Conservation (phyloP, 2,888 invertebrate species). For the Melitaea athalia region DNA sequence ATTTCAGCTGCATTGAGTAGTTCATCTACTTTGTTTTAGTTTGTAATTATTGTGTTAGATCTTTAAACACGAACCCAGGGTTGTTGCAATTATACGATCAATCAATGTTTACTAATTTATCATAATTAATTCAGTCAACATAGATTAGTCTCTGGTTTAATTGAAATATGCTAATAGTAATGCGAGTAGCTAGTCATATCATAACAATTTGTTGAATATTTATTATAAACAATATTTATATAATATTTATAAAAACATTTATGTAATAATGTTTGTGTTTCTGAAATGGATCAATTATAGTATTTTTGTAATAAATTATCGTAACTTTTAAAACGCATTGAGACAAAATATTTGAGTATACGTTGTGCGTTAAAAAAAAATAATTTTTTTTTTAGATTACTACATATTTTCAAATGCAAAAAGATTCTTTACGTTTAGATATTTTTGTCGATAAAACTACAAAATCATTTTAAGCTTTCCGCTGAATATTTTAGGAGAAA, state of each 20-base stretch:
- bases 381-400: too few species aligned
- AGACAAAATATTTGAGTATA: too few species aligned
- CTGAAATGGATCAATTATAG: too few species aligned
- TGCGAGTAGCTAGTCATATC: neutral
- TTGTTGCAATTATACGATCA: conserved; percentile 16
- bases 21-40: neutral
- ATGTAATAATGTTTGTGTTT: too few species aligned
- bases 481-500: conserved; percentile 6
- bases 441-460: neutral
- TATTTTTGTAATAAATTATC: too few species aligned
- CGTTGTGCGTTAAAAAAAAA: too few species aligned
- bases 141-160: conserved; percentile 22
- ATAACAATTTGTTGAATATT: neutral
- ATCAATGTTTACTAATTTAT: conserved; percentile 24
- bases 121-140: conserved; percentile 27
- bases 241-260: too few species aligned
- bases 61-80: neutral
- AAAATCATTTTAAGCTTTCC: conserved; percentile 8
- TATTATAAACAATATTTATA: neutral
- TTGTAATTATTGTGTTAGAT: neutral
- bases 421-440: neutral
- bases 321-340: too few species aligned
- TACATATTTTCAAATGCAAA: too few species aligned
- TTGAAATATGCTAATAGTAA: conserved; percentile 24
- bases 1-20: too few species aligned